Evolutionary conservation across 1,140 invertebrate species (phyloP), one percentile per base, ranked within the genome.

Genomic region (Mesaphorura yosii): DNA sequence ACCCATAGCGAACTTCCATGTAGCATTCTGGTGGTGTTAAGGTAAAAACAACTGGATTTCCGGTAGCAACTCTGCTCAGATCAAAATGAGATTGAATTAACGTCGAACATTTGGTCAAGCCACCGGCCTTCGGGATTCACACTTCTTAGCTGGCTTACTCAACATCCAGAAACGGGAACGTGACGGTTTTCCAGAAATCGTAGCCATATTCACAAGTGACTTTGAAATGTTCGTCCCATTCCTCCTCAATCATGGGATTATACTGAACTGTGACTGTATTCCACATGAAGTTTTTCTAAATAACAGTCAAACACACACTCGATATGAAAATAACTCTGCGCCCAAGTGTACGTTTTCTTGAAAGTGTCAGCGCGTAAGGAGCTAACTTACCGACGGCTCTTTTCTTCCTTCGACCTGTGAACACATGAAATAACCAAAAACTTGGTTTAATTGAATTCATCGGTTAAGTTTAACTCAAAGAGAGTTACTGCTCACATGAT

Each of bases 121-220:
- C 23, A 5, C 19, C 7, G 22, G 28, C 28, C 10, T 6, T 7
- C 29, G n/a, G 6, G 26, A 51, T 10, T 20, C 10, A n/a, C 10
- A n/a, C 31, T 34, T 34, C n/a, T 34, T 10, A 19, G 40, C 31
- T 28, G 4, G 82, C 88, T 84, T 71, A 94, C 89, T 92, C 88
- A 46, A 94, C 88, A 65, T 92, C 88, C 25, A 94, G 73, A 68
- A 92, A 90, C 1, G 88, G 88, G 71, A 94, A 94, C 0, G 88
- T 91, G 25, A 94, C 88, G 0, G 88, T 94, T 71, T 92, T 92
- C 88, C 88, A 92, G 70, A 92, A 92, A 68, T 94, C 88, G 68
- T 92, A 92, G 40, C 88, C 89, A 66, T 93, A 94, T 69, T 93
- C 88, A 70, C 89, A 94, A 5, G 88, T 92, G n/a, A 93, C 88